Base-by-base conservation (phyloP, 1,140 invertebrate species). In the Diorhabda sublineata region DNA sequence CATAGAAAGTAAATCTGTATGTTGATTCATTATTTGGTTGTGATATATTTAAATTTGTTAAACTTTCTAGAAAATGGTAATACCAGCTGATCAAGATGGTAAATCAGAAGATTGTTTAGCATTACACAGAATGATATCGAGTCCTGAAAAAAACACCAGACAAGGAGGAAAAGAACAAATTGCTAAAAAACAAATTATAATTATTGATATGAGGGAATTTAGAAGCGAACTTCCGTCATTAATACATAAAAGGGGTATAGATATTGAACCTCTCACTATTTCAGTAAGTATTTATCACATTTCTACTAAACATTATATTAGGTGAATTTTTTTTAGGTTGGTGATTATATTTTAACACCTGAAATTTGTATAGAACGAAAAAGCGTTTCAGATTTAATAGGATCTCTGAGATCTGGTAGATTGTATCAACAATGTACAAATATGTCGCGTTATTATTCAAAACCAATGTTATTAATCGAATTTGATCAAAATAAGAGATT, bases 161-260 rank as follows among this genome's bases (percentile, higher is more conserved):
- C 87, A 90, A 83, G 92, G 90, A 65, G 92, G 84, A 61, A 82
- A 83, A 7, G 72, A 77, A 61, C 67, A 82, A 0, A 64, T 74
- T 52, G 64, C 64, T 9, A 56, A 70, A 61, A 82, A 83, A 59
- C 83, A 83, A 44, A 84, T 90, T 77, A 83, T 99, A 8, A 93
- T 99, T 75, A 96, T 99, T 41, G 98, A 99, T 82, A 97, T 98
- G 91, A 86, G 98, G 78, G 98, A 99, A 83, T 99, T 99, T 80
- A 87, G 97, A 61, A 97, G 95, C 71, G 97, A 99, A 81, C 83
- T 99, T 11, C 98, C 98, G 0, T 91, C 95, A 4, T 83, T 99
- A 47, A 88, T 99, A 61, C 96, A 99, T 79, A 91, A 92, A 78
- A 87, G 94, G 71, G 95, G 95, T 3, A 92, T 99, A 69, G 92